phyloP scores from a whole-genome alignment of 2,797 vertebrate species.

The Acanthornis magna region DNA sequence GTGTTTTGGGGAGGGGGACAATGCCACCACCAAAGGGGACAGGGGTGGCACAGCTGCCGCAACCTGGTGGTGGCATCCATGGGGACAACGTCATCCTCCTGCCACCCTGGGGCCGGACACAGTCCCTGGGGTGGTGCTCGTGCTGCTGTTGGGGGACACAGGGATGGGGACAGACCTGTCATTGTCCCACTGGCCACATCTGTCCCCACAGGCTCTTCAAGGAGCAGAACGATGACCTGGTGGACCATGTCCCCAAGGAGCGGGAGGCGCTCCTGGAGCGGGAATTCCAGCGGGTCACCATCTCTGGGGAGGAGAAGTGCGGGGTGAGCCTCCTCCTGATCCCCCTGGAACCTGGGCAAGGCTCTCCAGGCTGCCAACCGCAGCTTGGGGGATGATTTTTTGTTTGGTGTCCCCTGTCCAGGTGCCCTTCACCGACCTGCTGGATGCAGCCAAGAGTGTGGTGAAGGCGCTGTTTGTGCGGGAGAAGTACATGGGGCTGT shows the following conservation, averaged over 20 bases:
- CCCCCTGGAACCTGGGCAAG: accelerated
- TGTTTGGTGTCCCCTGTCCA: constrained; percentile 11
- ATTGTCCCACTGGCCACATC: neutral
- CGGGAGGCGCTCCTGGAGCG: constrained; percentile 78
- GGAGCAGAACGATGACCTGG: constrained; percentile 79
- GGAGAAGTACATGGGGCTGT: constrained; percentile 91
- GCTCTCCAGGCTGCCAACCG: neutral
- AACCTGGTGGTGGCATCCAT: neutral
- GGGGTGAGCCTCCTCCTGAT: constrained; percentile 79
- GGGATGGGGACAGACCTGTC: neutral
- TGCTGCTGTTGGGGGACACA: neutral
- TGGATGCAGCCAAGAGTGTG: constrained; percentile 94
- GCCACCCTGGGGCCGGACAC: neutral
- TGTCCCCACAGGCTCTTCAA: constrained; percentile 71
- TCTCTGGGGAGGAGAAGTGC: constrained; percentile 95
- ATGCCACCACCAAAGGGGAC: neutral
- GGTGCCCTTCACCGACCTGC: constrained; percentile 94
- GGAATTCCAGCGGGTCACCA: constrained; percentile 91
- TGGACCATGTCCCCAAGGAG: constrained; percentile 80
- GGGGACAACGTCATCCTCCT: neutral
- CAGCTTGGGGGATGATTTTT: neutral
- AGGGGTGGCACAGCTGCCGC: neutral
- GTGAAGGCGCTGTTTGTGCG: constrained; percentile 91
- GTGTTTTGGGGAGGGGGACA: neutral
- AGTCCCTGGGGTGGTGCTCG: neutral